These are phyloP conservation scores for Drosophila suzukii DNA, from an alignment of 1,140 invertebrate species.

Conservation along the genomic window DNA sequence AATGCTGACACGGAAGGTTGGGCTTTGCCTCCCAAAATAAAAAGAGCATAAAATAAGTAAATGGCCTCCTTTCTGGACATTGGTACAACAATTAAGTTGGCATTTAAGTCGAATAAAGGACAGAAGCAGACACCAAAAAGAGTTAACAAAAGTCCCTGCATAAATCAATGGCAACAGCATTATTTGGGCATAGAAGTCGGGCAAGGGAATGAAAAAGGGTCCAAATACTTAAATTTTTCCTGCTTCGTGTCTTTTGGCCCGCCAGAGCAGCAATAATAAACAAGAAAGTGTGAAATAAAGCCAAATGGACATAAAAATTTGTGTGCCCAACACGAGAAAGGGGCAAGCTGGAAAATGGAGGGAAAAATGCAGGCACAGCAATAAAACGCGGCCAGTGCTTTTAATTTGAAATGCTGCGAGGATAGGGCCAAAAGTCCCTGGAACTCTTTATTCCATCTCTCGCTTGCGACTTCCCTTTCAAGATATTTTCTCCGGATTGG, in stretches of 20 bases:
- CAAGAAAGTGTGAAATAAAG: slow-evolving; percentile 82
- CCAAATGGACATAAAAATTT: slow-evolving; percentile 80
- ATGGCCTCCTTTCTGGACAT: slow-evolving; percentile 65
- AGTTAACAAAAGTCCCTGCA: slow-evolving; percentile 45
- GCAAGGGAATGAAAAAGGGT: slow-evolving; percentile 49
- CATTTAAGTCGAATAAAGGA: slow-evolving; percentile 70
- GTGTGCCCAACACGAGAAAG: slow-evolving; percentile 50
- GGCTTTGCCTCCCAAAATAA: slow-evolving; percentile 18
- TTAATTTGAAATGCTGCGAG: slow-evolving; percentile 77
- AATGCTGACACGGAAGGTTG: slow-evolving; percentile 37
- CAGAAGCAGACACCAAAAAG: slow-evolving; percentile 28
- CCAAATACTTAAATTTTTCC: slow-evolving; percentile 70
- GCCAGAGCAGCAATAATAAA: slow-evolving; percentile 71
- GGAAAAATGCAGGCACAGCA: slow-evolving; percentile 72
- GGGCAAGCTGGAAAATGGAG: slow-evolving; percentile 15
- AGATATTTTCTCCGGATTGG: slow-evolving; percentile 48
- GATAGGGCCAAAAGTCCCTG: slow-evolving; percentile 19
- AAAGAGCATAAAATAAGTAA: slow-evolving; percentile 54
- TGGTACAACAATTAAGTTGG: slow-evolving; percentile 78
- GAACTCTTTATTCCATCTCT: slow-evolving; percentile 9
- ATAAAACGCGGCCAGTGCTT: slow-evolving; percentile 76
- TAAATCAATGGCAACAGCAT: slow-evolving; percentile 82
- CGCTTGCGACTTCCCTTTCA: slow-evolving; percentile 39
- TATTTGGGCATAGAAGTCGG: slow-evolving; percentile 60
- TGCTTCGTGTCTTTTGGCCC: slow-evolving; percentile 30